A percentile compares a stretch with the other conserved stretches of the same genome.
These are phyloP conservation scores for Philonicus albiceps DNA, from an alignment of 2,888 invertebrate genomes.

Conservation along the genomic window DNA sequence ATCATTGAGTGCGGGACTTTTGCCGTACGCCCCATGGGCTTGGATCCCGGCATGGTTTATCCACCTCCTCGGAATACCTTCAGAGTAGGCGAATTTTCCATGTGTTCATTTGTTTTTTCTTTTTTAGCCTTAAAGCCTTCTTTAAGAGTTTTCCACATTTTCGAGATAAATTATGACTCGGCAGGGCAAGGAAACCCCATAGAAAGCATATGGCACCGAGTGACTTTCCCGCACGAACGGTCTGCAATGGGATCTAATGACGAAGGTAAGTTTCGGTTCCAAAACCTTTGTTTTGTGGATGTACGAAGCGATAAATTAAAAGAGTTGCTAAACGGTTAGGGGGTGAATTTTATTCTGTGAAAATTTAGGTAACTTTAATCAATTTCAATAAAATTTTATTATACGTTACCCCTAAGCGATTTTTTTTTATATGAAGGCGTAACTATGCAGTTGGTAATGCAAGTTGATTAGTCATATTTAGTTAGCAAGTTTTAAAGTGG, in stretches of 20 bases:
- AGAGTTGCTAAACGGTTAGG: neutral
- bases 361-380: neutral
- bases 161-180: neutral
- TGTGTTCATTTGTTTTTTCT: neutral
- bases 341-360: neutral
- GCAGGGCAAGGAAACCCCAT: neutral
- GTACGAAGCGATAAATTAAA: neutral
- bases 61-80: neutral
- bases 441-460: too few species aligned
- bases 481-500: too few species aligned
- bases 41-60: neutral
- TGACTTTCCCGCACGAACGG: neutral
- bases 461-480: too few species aligned
- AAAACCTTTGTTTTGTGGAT: neutral
- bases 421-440: too few species aligned
- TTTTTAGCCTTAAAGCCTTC: neutral
- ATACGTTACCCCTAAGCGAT: too few species aligned
- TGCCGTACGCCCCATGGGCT: neutral
- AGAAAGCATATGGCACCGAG: neutral
- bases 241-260: neutral
- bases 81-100: neutral
- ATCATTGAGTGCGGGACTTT: neutral
- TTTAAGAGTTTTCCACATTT: neutral
- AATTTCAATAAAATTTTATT: neutral
- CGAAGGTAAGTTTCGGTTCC: neutral